A percentile compares a stretch with the other conserved stretches of the same genome.
Evolutionary conservation across 2,113 vertebrate species (phyloP).

Genomic region (Myanophis thanlyinensis): DNA sequence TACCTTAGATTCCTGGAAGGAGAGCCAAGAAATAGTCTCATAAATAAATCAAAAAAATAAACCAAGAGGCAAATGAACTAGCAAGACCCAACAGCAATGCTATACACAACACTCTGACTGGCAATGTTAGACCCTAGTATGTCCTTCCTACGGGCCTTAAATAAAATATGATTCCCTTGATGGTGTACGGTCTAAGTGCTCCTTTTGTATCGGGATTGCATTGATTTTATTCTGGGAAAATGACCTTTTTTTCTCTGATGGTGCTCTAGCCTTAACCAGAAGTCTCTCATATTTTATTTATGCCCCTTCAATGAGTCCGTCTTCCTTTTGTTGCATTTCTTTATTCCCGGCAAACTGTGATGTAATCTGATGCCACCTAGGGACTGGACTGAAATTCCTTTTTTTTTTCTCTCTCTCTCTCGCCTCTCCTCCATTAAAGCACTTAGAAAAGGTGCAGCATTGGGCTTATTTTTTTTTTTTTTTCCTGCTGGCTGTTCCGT

Average conservation of each 20-base stretch:
- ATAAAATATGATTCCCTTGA: neutral
- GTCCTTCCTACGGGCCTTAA: neutral
- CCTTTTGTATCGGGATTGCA: neutral
- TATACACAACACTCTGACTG: neutral
- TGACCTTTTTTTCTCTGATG: neutral
- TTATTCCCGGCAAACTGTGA: slow-evolving; percentile 12
- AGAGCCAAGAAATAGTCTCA: neutral
- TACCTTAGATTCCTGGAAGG: neutral
- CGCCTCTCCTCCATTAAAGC: slow-evolving; percentile 1
- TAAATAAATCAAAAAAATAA: neutral
- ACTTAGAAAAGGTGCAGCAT: slow-evolving; percentile 14
- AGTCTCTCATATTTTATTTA: slow-evolving; percentile 14
- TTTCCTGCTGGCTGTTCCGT: neutral
- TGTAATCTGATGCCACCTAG: slow-evolving; percentile 20
- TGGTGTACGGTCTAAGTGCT: neutral
- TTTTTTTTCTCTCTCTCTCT: neutral
- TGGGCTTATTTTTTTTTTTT: neutral
- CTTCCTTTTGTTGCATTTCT: neutral
- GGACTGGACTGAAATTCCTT: slow-evolving; percentile 19
- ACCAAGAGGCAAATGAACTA: neutral
- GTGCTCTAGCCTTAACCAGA: neutral
- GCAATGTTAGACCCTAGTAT: neutral
- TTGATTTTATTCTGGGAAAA: neutral
- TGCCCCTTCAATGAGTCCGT: neutral
- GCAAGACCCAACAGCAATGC: neutral